Evolutionary conservation across 2,888 invertebrate species (phyloP).

Genomic region (Lagria hirta): DNA sequence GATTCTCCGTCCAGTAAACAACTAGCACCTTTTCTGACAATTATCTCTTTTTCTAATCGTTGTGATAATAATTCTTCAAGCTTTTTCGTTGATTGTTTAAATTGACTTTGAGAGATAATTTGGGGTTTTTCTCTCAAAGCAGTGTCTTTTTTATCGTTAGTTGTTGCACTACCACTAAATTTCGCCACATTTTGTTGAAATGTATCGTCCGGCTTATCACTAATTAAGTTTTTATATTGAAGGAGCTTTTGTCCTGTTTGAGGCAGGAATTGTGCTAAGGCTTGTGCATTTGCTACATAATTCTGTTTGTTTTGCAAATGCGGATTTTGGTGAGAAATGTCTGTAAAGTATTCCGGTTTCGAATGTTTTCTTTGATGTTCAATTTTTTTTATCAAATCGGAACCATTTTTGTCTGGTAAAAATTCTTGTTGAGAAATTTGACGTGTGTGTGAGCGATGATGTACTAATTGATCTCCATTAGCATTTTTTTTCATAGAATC

Average conservation of each 20-base stretch:
- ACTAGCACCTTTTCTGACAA: conserved; percentile 41
- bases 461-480: conserved; percentile 24
- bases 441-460: conserved; percentile 45
- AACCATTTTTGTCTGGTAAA: conserved; percentile 34
- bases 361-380: conserved; percentile 48
- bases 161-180: conserved; percentile 31
- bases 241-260: conserved; percentile 48
- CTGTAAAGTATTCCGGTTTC: conserved; percentile 42
- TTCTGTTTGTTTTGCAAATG: conserved; percentile 40
- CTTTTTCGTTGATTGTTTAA: conserved; percentile 54
- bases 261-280: conserved; percentile 50
- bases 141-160: conserved; percentile 40
- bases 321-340: conserved; percentile 35
- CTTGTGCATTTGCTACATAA: conserved; percentile 50
- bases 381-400: conserved; percentile 38
- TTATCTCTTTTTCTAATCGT: conserved; percentile 49
- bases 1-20: conserved; percentile 45
- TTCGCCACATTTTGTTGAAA: conserved; percentile 25
- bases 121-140: conserved; percentile 39
- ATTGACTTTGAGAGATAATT: conserved; percentile 49
- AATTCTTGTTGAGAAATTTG: conserved; percentile 51
- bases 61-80: conserved; percentile 54
- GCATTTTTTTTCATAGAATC: conserved; percentile 39
- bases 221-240: conserved; percentile 31
- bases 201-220: conserved; percentile 26